These are phyloP conservation scores for Rachycentron canadum DNA, from an alignment of 2,797 vertebrate genomes.

Conservation along the genomic window DNA sequence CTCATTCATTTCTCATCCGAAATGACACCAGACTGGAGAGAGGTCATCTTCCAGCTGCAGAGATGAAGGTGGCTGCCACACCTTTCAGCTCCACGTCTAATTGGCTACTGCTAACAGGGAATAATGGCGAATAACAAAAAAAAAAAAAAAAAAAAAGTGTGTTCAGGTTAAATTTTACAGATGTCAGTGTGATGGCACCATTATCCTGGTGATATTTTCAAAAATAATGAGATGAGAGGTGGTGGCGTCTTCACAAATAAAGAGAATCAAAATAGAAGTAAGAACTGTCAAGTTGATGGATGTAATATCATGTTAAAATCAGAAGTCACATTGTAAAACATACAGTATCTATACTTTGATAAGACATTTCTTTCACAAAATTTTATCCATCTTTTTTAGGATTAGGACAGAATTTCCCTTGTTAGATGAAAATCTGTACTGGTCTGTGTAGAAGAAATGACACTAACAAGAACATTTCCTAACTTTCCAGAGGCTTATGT, in stretches of 20 bases:
- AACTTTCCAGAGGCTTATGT: background rate
- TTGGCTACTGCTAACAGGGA: constrained; percentile 17
- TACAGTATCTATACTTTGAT: too few relatives aligned
- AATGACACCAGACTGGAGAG: constrained; percentile 39
- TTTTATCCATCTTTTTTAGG: background rate
- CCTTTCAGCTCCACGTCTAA: constrained; percentile 30
- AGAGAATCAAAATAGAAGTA: constrained; percentile 5
- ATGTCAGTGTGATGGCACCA: background rate
- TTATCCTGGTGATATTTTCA: background rate
- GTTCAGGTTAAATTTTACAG: background rate
- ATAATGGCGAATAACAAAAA: background rate
- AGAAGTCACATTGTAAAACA: background rate
- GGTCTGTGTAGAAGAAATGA: background rate
- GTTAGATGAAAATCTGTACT: background rate
- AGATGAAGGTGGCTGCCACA: constrained; percentile 31
- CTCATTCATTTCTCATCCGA: constrained; percentile 41
- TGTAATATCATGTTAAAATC: background rate
- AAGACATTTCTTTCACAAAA: background rate
- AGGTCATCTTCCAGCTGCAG: constrained; percentile 48
- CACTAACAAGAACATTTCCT: background rate
- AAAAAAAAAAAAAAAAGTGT: background rate
- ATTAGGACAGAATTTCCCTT: background rate
- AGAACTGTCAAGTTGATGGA: background rate
- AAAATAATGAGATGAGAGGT: constrained; percentile 1
- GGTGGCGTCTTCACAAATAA: background rate